phyloP scores from a whole-genome alignment of 1,140 invertebrate genomes.

The Bombus soroeensis region DNA sequence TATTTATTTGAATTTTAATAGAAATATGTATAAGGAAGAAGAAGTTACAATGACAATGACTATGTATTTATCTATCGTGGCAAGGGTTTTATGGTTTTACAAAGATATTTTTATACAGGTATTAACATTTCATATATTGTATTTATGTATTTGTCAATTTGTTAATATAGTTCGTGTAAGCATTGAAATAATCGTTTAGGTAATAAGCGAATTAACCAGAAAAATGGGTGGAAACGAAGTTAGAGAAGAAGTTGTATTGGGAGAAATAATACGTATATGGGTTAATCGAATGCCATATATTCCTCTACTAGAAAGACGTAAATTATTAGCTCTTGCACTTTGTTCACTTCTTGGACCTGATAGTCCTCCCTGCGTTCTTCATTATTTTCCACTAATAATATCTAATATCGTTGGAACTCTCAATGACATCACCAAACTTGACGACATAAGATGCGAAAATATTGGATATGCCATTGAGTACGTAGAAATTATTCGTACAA shows the following conservation, averaged over 20 bases:
- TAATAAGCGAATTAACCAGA: constrained; percentile 79
- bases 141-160: background rate
- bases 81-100: constrained; percentile 90
- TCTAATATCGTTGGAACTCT: constrained; percentile 91
- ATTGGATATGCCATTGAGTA: constrained; percentile 87
- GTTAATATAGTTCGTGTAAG: background rate
- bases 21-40: constrained; percentile 85
- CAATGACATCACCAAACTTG: constrained; percentile 91
- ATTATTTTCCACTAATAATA: constrained; percentile 90
- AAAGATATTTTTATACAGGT: constrained; percentile 88
- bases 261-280: constrained; percentile 89
- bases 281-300: constrained; percentile 91
- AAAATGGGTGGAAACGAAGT: constrained; percentile 77
- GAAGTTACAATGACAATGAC: constrained; percentile 89
- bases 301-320: constrained; percentile 90
- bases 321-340: constrained; percentile 90
- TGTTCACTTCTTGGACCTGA: constrained; percentile 89
- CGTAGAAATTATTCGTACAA: constrained; percentile 71
- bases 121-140: background rate
- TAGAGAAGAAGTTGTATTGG: constrained; percentile 85
- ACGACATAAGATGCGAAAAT: constrained; percentile 89
- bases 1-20: constrained; percentile 74
- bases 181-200: constrained; percentile 76
- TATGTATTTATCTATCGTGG: constrained; percentile 90
- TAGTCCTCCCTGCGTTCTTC: constrained; percentile 86